Evolutionary conservation across 2,888 invertebrate species (phyloP).

Genomic region (Diadromus collaris): DNA sequence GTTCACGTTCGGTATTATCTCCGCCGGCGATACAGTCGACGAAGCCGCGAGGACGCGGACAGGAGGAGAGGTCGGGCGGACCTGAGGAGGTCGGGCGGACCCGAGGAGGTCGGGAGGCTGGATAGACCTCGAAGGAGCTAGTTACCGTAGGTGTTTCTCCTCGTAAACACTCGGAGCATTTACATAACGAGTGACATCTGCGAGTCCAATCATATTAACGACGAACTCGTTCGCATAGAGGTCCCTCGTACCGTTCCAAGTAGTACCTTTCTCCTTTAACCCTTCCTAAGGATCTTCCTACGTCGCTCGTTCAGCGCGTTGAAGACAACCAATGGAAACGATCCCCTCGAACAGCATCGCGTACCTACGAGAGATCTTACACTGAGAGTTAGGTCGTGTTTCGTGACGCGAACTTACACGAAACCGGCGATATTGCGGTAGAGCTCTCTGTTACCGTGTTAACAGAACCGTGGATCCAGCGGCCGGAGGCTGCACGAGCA

Average conservation of each 20-base stretch:
- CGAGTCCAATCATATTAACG: slow-evolving; percentile 75
- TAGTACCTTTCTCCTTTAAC: slow-evolving; percentile 41
- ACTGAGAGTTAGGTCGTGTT: slow-evolving; percentile 14
- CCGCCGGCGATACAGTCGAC: slow-evolving; percentile 52
- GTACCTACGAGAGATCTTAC: slow-evolving; percentile 9
- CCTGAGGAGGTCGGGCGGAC: slow-evolving; percentile 41
- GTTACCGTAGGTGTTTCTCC: slow-evolving; percentile 74
- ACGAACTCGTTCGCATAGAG: slow-evolving; percentile 45
- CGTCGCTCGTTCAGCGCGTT: slow-evolving; percentile 24
- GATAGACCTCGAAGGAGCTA: slow-evolving; percentile 67
- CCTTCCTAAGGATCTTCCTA: slow-evolving; percentile 9
- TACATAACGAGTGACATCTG: slow-evolving; percentile 79
- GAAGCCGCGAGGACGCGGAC: slow-evolving; percentile 41
- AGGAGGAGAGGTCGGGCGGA: slow-evolving; percentile 32
- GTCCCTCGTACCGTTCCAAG: slow-evolving; percentile 16
- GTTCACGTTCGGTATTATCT: slow-evolving; percentile 27
- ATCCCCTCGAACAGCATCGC: slow-evolving; percentile 21
- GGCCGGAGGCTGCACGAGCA: slow-evolving; percentile 13
- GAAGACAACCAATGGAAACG: slow-evolving; percentile 39
- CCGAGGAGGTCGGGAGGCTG: slow-evolving; percentile 32
- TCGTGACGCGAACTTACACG: slow-evolving; percentile 45
- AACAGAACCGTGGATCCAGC: slow-evolving; percentile 31
- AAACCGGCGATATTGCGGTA: slow-evolving; percentile 32
- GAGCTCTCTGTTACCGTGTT: slow-evolving; percentile 3
- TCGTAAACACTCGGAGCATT: slow-evolving; percentile 77